Evolutionary conservation across 2,888 invertebrate genomes (phyloP), one percentile per base, ranked within the genome.

Genomic region (Cantharis lateralis): DNA sequence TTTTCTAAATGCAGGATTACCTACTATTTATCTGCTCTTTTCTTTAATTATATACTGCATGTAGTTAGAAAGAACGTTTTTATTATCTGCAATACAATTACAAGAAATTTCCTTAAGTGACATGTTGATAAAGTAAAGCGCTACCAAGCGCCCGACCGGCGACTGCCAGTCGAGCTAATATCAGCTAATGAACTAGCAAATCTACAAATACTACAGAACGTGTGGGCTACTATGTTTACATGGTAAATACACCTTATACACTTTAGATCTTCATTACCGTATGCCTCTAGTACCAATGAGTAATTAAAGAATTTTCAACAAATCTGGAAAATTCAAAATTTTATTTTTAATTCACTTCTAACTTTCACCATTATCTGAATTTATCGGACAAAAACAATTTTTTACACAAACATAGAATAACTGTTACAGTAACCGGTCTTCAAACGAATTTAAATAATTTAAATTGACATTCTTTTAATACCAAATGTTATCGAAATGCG

Each of bases 401-500:
- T 71, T 72, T 72, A 75, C 68, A 68, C 70, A 72, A 78, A 78
- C 62, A 75, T 75, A 75, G 78, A 73, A 83, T 83, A 83, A 82
- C 83, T 84, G 83, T 83, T 83, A 64, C 81, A 75, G 71, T 80
- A 83, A 86, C 85, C 85, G 85, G 86, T 85, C 85, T 83, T 81
- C 82, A 82, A 84, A 84, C 84, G 84, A 84, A 85, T 85, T 85
- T 85, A 85, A 84, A 85, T 86, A 86, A 86, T 85, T 86, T 85
- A 84, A 85, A 85, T 85, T 86, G 85, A 86, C 86, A 86, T 86
- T 86, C 86, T 86, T 85, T 86, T 86, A 86, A 86, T 86, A 84
- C 82, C 83, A 83, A 84, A 84, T 81, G 85, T 84, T 82, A 84
- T 83, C 83, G 80, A 81, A 83, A 83, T 83, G 78, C 75, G 78